Conservation (phyloP, 2,888 invertebrate genomes). For the Pycnomerus fuliginosus region DNA sequence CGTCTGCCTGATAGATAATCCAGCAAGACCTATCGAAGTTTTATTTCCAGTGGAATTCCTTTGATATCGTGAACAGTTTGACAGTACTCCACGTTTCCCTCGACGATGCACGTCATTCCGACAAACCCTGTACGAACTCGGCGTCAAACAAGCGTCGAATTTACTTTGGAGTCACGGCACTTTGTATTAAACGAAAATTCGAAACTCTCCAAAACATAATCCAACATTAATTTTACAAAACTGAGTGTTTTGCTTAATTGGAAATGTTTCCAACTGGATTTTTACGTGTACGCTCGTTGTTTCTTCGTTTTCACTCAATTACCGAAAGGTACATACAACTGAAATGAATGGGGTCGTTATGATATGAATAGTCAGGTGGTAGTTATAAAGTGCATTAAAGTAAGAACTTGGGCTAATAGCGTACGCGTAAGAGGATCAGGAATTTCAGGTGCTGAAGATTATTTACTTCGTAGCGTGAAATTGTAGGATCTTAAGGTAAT, state of each 20-base stretch:
- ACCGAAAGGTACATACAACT: no score
- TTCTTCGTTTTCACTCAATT: no score
- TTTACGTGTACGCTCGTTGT: no score
- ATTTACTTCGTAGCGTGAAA: constrained; percentile 41
- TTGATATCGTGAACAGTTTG: constrained; percentile 19
- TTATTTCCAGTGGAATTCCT: constrained; percentile 22
- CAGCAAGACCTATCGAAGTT: constrained; percentile 12
- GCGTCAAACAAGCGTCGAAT: no score
- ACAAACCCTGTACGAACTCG: no score
- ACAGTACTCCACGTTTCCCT: constrained; percentile 20
- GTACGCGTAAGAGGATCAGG: constrained; percentile 39
- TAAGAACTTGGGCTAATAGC: constrained; percentile 33
- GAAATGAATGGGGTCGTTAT: no score
- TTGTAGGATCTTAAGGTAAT: constrained; percentile 37
- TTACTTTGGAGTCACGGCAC: no score
- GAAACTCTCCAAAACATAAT: no score
- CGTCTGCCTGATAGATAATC: constrained; percentile 19
- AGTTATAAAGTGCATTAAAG: constrained; percentile 31
- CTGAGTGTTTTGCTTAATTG: no score
- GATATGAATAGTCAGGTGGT: constrained; percentile 17
- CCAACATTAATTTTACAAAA: no score
- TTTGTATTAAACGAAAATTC: no score
- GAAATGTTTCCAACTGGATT: no score
- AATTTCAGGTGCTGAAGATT: constrained; percentile 41
- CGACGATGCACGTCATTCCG: constrained; percentile 16